Base-by-base conservation (phyloP, 37 sponge, comb jelly and placozoan genomes). In the Cladorhizidae sp. region DNA sequence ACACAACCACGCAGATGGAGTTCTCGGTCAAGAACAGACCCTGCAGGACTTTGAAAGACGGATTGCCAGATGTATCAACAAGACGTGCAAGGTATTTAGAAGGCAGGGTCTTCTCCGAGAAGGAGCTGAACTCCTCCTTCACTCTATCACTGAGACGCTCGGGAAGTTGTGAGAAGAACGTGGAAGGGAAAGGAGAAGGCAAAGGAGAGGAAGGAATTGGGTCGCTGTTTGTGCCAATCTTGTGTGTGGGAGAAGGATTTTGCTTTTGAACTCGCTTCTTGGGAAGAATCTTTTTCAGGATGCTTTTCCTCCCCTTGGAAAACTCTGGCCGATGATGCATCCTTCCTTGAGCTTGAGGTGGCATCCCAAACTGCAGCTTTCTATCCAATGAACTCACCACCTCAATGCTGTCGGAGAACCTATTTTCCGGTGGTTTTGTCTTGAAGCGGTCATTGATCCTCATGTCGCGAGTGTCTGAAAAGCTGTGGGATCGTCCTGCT, bases 11-110 rank as follows among this genome's bases (percentile, higher is more conserved):
- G 39, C 83, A 67, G 26, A 91, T 25, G 15, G 92, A 79, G 22
- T 42, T 68, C 18, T 83, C 76, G 0, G 83, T 87, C 37, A 91
- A 42, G 45, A 91, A 83, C 39, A 86, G 76, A 2, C 64, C 54
- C 50, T 74, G 57, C 21, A 86, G 70, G 6, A 75, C 52, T 28
- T 40, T 33, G 65, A 68, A 78, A n/a, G 76, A 26, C 1, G 17
- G 42, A 25, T 61, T 12, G 6, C 87, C 84, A 23, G 92, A 84
- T 0, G 57, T 37, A 37, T 91, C 92, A 0, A 91, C 68, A 1
- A 82, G 1, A 26, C 57, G 52, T 1, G 73, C 87, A 61, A 57
- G 80, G 28, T 69, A 69, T 43, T 72, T 56, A 18, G 58, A 59
- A 37, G 84, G 70, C 21, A 83, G 80, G 25, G 54, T 67, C 1